Evolutionary conservation across 1,140 invertebrate species (phyloP).

Genomic region (Conus betulinus): DNA sequence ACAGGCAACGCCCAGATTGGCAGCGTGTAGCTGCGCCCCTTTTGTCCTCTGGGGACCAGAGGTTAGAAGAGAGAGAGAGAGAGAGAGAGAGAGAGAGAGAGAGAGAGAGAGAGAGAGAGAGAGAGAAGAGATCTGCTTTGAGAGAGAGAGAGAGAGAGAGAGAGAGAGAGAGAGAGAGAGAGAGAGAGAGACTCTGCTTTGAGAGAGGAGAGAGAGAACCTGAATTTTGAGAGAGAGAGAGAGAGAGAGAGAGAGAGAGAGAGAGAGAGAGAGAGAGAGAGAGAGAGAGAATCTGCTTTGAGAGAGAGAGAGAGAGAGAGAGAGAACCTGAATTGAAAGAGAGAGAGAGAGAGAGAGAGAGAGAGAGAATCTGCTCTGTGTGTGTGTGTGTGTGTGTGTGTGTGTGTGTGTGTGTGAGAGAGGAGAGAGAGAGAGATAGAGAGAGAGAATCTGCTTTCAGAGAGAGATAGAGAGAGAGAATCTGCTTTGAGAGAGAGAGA

Average conservation of each 20-base stretch:
- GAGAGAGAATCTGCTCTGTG: background rate
- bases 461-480: conserved; percentile 22
- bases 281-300: background rate
- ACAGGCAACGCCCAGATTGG: no score
- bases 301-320: no score
- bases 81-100: conserved; percentile 26
- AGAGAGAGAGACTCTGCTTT: conserved; percentile 30
- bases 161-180: conserved; percentile 27
- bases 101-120: conserved; percentile 25
- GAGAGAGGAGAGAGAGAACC: background rate
- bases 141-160: background rate
- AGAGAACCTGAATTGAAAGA: no score
- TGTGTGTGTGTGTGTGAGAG: conserved; percentile 12
- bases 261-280: conserved; percentile 28
- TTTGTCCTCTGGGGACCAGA: no score
- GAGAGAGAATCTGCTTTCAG: no score
- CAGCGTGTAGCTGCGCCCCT: no score
- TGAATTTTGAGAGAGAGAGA: no score
- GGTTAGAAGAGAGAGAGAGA: background rate
- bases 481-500: conserved; percentile 24
- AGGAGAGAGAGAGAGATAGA: background rate
- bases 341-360: conserved; percentile 27
- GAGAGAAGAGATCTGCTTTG: background rate
- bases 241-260: no score
- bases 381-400: conserved; percentile 13